Evolutionary conservation across 2,888 invertebrate genomes (phyloP), one percentile per base, ranked within the genome.

Genomic region (Andrena hattorfiana): DNA sequence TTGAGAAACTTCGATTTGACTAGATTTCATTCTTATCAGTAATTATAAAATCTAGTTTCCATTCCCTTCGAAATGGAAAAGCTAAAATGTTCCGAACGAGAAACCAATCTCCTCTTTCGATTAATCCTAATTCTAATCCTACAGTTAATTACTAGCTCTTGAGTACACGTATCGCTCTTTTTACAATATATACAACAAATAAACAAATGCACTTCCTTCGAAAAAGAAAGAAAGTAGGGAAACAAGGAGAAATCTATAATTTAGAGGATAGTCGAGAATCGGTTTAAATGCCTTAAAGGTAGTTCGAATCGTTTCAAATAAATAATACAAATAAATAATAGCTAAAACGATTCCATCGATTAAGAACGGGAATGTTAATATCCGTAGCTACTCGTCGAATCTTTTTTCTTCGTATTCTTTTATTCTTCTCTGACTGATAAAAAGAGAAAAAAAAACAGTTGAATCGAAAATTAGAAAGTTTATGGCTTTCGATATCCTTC

Each of bases 201-300:
- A 93, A 93, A 93, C 93, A 92, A 93, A 88, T 94, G 93, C 93
- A 93, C 91, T 90, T 93, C 91, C 92, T 92, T 92, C 89, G 90
- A 92, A 92, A 90, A 90, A 26, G 56, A 26, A 56, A 23, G 56
- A 56, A 56, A 56, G 20, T 8, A 90, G 90, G 89, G 75, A 89
- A 84, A 54, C 3, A 72, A 69, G 74, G 26, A 10, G 48, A 35
- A 74, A 73, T 23, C 26, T 48, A 67, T n/a, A 42, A 0, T 67
- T 62, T 28, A 42, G 42, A 42, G 42, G 13, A 16, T 42, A 42
- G 26, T 71, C 59, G 75, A 70, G 60, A 69, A 32, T 80, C 59
- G n/a, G 66, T 56, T 35, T 60, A 28, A 80, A 80, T 60, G 60
- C 62, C 49, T 60, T 32, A 67, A 62, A 35, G 4, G 42, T 42